phyloP scores from a whole-genome alignment of 2,888 invertebrate species.

The Asteroscopus sphinx region DNA sequence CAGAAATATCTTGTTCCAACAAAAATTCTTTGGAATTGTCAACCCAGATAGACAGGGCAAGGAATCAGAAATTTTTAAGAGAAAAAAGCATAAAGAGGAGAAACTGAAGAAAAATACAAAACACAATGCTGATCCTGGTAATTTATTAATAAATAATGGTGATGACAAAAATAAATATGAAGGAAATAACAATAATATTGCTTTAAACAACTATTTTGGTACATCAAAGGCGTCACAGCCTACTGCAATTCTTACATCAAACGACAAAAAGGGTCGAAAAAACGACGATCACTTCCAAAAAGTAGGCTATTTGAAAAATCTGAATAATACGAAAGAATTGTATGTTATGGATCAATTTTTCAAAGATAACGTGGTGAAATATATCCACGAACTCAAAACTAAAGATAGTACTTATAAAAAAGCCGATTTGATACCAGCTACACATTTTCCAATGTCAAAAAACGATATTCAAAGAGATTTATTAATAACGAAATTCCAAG shows the following conservation, averaged over 20 bases:
- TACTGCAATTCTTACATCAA: background rate
- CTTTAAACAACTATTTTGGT: slow-evolving; percentile 63
- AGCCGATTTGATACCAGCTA: background rate
- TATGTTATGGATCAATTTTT: slow-evolving; percentile 31
- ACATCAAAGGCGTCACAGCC: slow-evolving; percentile 42
- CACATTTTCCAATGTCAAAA: background rate
- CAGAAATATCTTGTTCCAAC: slow-evolving; percentile 58
- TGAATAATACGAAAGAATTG: slow-evolving; percentile 13
- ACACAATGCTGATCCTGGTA: background rate
- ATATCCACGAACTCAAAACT: slow-evolving; percentile 3
- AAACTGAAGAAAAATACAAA: background rate
- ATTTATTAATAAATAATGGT: background rate
- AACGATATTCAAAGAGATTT: background rate
- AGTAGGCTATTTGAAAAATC: slow-evolving; percentile 29
- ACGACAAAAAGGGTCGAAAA: background rate
- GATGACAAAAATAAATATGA: slow-evolving; percentile 2
- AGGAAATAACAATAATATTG: slow-evolving; percentile 36
- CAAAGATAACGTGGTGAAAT: slow-evolving; percentile 26
- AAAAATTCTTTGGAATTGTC: slow-evolving; percentile 52
- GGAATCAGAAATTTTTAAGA: slow-evolving; percentile 11
- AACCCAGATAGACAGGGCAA: background rate
- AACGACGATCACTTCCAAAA: slow-evolving; percentile 6
- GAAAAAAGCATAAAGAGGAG: background rate
- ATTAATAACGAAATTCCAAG: background rate
- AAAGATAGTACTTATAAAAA: background rate